phyloP scores from a whole-genome alignment of 2,113 vertebrate species.

The Mormyrus iriodes region DNA sequence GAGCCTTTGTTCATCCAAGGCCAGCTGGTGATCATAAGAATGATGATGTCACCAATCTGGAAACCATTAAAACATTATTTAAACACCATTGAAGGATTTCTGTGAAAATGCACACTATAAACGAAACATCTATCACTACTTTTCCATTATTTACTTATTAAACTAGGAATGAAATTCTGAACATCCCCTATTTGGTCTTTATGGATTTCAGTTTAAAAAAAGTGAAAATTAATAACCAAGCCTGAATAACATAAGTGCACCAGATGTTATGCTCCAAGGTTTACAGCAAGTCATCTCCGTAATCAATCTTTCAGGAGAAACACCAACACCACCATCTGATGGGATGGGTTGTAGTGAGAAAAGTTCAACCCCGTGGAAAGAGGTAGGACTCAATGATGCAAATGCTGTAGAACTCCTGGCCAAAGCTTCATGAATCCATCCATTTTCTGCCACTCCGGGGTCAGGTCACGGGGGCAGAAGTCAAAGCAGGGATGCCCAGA shows the following conservation, averaged over 20 bases:
- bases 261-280: conserved; percentile 8
- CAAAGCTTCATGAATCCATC: no score
- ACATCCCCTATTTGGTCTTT: background rate
- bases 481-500: no score
- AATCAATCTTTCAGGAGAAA: background rate
- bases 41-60: background rate
- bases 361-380: no score
- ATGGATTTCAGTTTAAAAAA: background rate
- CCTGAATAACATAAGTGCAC: background rate
- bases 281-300: background rate
- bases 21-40: background rate
- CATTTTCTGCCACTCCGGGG: no score
- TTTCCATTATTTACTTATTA: background rate
- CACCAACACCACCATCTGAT: background rate
- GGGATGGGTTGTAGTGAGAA: background rate
- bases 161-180: background rate
- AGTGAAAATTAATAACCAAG: background rate
- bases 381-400: no score
- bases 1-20: background rate
- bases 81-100: background rate
- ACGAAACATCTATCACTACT: background rate
- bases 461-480: no score
- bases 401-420: no score
- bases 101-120: background rate
- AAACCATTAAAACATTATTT: background rate